Evolutionary conservation across 1,140 invertebrate species (phyloP).

Genomic region (Heliconius hewitsoni): DNA sequence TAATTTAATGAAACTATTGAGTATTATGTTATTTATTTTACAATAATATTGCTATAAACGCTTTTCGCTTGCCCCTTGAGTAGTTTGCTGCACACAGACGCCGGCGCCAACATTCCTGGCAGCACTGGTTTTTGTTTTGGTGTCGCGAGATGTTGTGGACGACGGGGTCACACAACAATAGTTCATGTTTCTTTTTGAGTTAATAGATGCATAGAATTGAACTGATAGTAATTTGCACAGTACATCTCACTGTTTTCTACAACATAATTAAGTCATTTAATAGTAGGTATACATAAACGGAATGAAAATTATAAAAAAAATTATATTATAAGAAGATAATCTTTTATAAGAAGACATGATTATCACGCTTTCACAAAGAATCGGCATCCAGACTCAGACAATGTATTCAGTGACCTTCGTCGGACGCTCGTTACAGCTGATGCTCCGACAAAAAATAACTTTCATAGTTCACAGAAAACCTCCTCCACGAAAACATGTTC

Average conservation of each 20-base stretch:
- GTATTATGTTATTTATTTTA: too few species aligned
- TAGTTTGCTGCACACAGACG: background rate
- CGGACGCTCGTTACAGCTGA: background rate
- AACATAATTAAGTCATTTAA: background rate
- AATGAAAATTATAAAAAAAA: too few species aligned
- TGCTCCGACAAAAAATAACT: background rate
- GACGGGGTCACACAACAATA: background rate
- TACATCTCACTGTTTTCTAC: too few species aligned
- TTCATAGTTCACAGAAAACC: background rate
- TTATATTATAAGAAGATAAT: background rate
- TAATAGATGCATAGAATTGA: background rate
- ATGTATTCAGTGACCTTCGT: background rate
- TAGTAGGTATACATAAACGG: background rate
- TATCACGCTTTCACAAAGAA: background rate
- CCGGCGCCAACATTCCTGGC: constrained; percentile 36
- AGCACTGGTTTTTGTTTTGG: constrained; percentile 9
- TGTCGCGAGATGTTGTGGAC: background rate
- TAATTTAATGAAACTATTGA: background rate
- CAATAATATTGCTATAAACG: background rate
- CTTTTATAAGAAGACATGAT: background rate
- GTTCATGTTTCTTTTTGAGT: background rate
- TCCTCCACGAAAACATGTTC: background rate
- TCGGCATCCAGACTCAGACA: background rate
- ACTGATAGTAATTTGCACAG: background rate
- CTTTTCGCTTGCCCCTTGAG: background rate